Evolutionary conservation across 2,113 vertebrate species (phyloP).

Genomic region (Cichladusa arquata): DNA sequence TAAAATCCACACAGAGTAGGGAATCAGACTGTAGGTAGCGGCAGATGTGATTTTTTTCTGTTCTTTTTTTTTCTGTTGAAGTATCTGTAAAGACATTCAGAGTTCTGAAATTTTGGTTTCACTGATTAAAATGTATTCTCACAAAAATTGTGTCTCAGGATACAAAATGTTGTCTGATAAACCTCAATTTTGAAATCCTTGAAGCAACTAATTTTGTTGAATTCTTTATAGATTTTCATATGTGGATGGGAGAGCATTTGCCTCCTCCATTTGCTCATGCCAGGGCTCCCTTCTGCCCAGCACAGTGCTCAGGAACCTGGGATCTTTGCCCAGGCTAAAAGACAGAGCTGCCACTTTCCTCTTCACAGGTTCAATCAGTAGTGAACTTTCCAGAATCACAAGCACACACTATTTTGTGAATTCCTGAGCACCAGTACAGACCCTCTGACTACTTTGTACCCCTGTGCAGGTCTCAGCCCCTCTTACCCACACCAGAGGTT

Average conservation of each 20-base stretch:
- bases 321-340: not conserved
- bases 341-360: not conserved
- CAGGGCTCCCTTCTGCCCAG: not conserved
- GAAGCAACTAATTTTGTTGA: not conserved
- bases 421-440: not conserved
- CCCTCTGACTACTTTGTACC: not conserved
- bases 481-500: not conserved
- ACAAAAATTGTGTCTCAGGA: not conserved
- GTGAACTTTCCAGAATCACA: not conserved
- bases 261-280: not conserved
- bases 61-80: not conserved
- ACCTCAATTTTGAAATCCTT: not conserved
- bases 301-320: no score
- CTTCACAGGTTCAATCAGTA: not conserved
- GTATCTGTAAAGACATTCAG: not conserved
- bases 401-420: accelerated
- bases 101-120: not conserved
- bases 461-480: not conserved
- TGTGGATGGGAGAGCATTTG: not conserved
- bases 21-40: not conserved
- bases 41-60: not conserved
- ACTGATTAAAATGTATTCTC: not conserved
- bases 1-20: not conserved
- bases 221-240: not conserved
- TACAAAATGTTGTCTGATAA: not conserved